These are phyloP conservation scores for Ichneumon xanthorius DNA, from an alignment of 2,888 invertebrate species.

Conservation along the genomic window DNA sequence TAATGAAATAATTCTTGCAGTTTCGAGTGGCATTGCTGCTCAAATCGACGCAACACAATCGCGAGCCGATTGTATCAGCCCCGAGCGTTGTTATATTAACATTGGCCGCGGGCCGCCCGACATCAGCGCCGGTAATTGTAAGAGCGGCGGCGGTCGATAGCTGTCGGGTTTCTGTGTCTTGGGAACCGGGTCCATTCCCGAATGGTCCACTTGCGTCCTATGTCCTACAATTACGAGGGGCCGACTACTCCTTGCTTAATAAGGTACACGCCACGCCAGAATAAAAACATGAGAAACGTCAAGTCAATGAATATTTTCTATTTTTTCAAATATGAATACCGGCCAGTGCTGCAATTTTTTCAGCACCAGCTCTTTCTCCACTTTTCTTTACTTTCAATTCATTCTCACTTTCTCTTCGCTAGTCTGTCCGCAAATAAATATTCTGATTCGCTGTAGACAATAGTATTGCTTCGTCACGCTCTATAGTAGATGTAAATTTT, in stretches of 20 bases:
- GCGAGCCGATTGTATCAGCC: constrained; percentile 90
- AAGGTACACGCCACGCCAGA: constrained; percentile 87
- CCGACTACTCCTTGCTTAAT: constrained; percentile 87
- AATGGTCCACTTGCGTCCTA: constrained; percentile 96
- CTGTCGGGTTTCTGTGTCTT: constrained; percentile 93
- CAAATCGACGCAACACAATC: constrained; percentile 87
- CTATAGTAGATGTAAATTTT: constrained; percentile 26
- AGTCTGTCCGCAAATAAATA: constrained; percentile 34
- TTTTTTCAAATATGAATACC: not conserved
- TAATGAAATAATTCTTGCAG: constrained; percentile 85
- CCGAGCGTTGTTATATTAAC: constrained; percentile 92
- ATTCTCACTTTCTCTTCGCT: constrained; percentile 29
- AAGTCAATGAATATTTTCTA: not conserved
- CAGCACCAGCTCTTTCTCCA: not conserved
- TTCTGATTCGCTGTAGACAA: not conserved
- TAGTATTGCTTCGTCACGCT: constrained; percentile 40
- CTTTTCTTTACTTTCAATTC: not conserved
- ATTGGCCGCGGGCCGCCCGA: constrained; percentile 90
- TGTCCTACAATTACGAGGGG: constrained; percentile 89
- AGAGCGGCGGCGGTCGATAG: constrained; percentile 93
- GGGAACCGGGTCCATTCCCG: constrained; percentile 94
- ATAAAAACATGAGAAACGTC: constrained; percentile 58
- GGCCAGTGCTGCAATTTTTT: not conserved
- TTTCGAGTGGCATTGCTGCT: constrained; percentile 94
- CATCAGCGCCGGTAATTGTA: constrained; percentile 91